phyloP scores from a whole-genome alignment of 2,113 vertebrate genomes.

The Stigmatopora nigra region DNA sequence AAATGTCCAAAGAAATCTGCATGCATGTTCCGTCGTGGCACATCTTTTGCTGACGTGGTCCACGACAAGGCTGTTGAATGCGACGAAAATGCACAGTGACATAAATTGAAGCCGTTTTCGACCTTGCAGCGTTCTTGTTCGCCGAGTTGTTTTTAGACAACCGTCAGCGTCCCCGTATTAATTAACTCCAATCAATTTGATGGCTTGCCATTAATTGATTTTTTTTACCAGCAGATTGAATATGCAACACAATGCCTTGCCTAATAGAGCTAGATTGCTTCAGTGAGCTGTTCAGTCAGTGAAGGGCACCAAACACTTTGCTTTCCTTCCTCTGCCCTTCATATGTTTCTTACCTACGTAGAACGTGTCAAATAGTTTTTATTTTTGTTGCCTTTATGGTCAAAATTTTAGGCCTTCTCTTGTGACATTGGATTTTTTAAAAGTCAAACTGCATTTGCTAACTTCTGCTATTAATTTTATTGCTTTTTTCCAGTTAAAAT shows the following conservation, averaged over 20 bases:
- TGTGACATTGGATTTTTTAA: neutral
- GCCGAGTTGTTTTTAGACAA: constrained; percentile 22
- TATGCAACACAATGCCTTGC: constrained; percentile 24
- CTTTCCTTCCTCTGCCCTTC: constrained; percentile 7
- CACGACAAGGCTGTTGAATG: constrained; percentile 4
- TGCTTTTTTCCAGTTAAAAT: too few relatives aligned
- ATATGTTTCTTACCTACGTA: neutral
- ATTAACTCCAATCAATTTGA: constrained; percentile 58
- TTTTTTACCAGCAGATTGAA: constrained; percentile 40
- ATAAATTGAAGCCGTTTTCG: constrained; percentile 41
- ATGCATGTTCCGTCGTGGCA: neutral
- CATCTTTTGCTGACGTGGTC: neutral
- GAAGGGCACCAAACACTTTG: constrained; percentile 34
- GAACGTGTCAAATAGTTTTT: neutral
- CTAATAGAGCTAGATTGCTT: constrained; percentile 13
- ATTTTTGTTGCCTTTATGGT: neutral
- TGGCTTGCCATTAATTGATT: constrained; percentile 50
- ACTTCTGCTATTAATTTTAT: too few relatives aligned
- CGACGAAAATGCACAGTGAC: constrained; percentile 7
- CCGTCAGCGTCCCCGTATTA: constrained; percentile 49
- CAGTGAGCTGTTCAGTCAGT: constrained; percentile 22
- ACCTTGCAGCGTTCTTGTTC: constrained; percentile 41
- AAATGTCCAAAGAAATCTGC: neutral
- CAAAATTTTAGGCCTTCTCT: neutral
- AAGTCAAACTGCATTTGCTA: neutral